Base-by-base conservation (phyloP, 2,888 invertebrate genomes). In the Bimastos eiseni region DNA sequence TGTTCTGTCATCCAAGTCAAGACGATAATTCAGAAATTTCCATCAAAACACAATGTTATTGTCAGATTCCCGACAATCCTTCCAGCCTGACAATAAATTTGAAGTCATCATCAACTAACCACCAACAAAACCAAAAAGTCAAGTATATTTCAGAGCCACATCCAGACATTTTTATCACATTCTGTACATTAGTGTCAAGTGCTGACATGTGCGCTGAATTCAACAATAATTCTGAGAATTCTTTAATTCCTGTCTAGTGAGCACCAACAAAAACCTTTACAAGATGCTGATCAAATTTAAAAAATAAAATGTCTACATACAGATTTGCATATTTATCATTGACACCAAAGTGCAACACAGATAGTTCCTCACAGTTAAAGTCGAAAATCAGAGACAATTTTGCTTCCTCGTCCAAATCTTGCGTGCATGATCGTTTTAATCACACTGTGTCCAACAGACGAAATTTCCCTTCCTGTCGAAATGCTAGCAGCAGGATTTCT, bases 401-500 rank as follows among this genome's bases (percentile, higher is more conserved):
- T 70, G n/a, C 70, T 70, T 70, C 13, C 70, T n/a, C 4, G n/a
- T 8, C 30, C 30, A n/a, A 70, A 70, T n/a, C 70, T 70, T 70
- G n/a, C 13, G 1, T 70, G 30, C 70, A 70, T n/a, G 70, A 70
- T n/a, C 4, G 13, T 30, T 70, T 70, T 70, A 70, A 70, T 70
- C 70, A 70, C 70, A 70, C 11, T 8, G n/a, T 70, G 13, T n/a
- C 49, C 70, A 70, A n/a, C 70, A 70, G 70, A 70, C 70, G n/a
- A 70, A 70, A 70, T 70, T 3, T 70, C 70, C 70, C n/a, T 8
- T 70, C 70, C n/a, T 70, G 21, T 70, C 30, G 30, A n/a, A 70
- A 70, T 70, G 70, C 86, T 86, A 86, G 86, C 86, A 86, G 37
- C 86, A 86, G 33, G 86, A 86, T 37, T 86, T 86, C 11, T 36